Percentiles rank a stretch among this genome's conserved stretches.
phyloP scores from a whole-genome alignment of 2,888 invertebrate species.

The Odontothrips loti region DNA sequence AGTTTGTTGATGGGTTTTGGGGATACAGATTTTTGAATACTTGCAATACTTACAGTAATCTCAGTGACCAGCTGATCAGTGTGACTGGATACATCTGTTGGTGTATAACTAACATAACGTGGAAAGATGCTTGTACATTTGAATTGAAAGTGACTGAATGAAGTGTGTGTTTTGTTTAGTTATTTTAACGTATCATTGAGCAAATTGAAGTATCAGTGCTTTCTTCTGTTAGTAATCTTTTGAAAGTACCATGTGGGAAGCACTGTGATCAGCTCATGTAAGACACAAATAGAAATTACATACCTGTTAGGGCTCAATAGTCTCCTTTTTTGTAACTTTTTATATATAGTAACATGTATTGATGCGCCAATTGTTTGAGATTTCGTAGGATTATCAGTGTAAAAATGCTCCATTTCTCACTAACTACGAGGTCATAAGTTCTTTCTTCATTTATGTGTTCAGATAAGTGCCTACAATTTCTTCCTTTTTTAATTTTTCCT shows the following conservation, averaged over 20 bases:
- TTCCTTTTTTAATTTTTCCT: neutral
- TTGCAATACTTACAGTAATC: slow-evolving; percentile 11
- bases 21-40: neutral
- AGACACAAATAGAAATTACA: neutral
- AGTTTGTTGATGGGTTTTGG: neutral
- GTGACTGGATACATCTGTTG: neutral
- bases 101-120: neutral
- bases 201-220: neutral
- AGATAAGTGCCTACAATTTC: slow-evolving; percentile 9
- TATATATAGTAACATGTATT: slow-evolving; percentile 9
- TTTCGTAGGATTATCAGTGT: slow-evolving; percentile 7
- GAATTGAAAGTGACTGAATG: slow-evolving; percentile 16
- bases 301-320: slow-evolving; percentile 18
- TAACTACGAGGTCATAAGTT: neutral
- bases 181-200: neutral
- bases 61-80: neutral
- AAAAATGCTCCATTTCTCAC: neutral
- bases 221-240: neutral
- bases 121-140: neutral
- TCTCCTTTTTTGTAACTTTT: slow-evolving; percentile 6
- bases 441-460: neutral
- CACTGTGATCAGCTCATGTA: neutral
- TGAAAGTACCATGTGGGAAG: neutral
- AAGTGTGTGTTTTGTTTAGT: neutral
- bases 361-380: slow-evolving; percentile 1